Evolutionary conservation across 2,888 invertebrate species (phyloP), one percentile per base, ranked within the genome.

Genomic region (Rhagophthalmus giganteus): DNA sequence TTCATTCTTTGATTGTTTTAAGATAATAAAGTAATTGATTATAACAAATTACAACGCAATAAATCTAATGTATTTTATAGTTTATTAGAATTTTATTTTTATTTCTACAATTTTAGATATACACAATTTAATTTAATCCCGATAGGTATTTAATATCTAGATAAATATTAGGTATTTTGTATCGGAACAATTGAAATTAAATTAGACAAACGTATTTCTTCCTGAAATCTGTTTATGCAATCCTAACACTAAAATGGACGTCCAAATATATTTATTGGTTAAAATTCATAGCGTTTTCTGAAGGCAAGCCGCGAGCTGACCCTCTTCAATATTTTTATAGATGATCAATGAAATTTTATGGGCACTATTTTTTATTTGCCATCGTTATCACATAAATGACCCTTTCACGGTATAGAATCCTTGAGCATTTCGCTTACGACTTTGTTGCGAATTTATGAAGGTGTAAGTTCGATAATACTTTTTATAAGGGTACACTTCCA

Each of bases 281-380:
- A 54, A 54, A 54, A 54, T 53, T 56, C 53, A 54, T 48, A 40
- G 44, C 49, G 40, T 30, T 51, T 51, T 51, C 30, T 42, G 47
- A 40, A 49, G 41, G 45, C 51, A 37, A 54, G 32, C 46, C 38
- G 41, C 45, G 49, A 45, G 39, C 37, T 46, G 49, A 54, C 49
- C 58, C 54, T 48, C 57, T 54, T 54, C 58, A 58, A 61, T 60
- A 60, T 60, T 61, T 61, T 61, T 61, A 61, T 55, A 51, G 51
- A 47, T 53, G 60, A 55, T 62, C 60, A 62, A 62, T 62, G 62
- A 62, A 62, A 62, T 62, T 59, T 62, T 62, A 62, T 53, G 57
- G 56, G 38, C 56, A 47, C 48, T 55, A 54, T 59, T 60, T 60
- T 60, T 59, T 58, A 57, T 55, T 55, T 46, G 46, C 52, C 48